Evolutionary conservation across 2,797 vertebrate genomes (phyloP).

Genomic region (Octomys mimax): DNA sequence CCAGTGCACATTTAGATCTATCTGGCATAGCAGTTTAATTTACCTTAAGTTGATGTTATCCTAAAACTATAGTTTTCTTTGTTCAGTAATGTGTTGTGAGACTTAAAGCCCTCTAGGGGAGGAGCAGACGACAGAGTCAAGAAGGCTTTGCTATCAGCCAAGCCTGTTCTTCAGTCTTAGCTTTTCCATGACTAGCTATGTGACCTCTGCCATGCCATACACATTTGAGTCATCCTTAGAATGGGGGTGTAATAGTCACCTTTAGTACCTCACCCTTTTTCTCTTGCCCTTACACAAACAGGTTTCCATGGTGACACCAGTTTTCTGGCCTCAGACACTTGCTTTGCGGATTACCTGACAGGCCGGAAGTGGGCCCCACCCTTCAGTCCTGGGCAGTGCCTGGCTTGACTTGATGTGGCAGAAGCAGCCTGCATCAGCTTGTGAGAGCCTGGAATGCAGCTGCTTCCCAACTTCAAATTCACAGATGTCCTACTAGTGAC

Average conservation of each 20-base stretch:
- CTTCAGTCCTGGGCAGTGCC: not conserved
- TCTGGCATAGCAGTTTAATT: not conserved
- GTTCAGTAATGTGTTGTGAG: not conserved
- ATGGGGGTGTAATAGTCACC: not conserved
- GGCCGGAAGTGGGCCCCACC: not conserved
- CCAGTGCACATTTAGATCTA: not conserved
- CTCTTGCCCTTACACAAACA: not conserved
- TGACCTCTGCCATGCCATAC: not conserved
- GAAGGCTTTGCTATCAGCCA: not conserved
- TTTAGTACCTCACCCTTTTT: not conserved
- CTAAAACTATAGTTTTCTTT: not conserved
- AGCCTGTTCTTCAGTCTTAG: not conserved
- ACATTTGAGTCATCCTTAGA: not conserved
- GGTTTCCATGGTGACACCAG: not conserved
- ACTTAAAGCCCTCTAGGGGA: not conserved
- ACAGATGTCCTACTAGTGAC: not conserved
- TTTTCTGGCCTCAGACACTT: not conserved
- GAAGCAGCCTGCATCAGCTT: not conserved
- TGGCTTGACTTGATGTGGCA: not conserved
- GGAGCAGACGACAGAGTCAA: not conserved
- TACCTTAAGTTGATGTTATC: not conserved
- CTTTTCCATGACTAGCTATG: not conserved
- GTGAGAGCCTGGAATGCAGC: not conserved
- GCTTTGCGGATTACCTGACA: not conserved
- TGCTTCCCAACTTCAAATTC: not conserved